These are phyloP conservation scores for Amblyjoppa fuscipennis DNA, from an alignment of 2,888 invertebrate species.

Conservation along the genomic window DNA sequence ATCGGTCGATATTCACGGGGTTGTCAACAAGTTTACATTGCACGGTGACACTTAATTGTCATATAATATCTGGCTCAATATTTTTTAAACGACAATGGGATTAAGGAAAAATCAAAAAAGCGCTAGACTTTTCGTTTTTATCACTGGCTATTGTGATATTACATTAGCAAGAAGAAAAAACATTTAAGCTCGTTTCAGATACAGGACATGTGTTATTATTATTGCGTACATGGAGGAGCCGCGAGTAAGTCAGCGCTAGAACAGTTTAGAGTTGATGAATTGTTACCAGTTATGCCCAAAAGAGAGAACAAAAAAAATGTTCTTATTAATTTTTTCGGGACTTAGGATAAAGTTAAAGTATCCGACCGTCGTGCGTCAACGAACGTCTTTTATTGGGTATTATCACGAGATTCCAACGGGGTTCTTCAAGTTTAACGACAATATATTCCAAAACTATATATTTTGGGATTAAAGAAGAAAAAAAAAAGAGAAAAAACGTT, in stretches of 20 bases:
- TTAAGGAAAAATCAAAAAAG: neutral
- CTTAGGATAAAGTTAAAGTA: conserved; percentile 26
- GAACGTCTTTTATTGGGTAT: neutral
- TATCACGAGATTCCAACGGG: conserved; percentile 11
- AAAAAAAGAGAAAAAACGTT: conserved; percentile 10
- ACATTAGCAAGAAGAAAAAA: conserved; percentile 48
- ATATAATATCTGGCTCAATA: neutral
- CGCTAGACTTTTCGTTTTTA: neutral
- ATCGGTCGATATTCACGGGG: conserved; percentile 81
- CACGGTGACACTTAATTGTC: conserved; percentile 63
- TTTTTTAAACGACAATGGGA: neutral
- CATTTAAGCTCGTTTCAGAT: neutral
- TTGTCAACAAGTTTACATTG: conserved; percentile 77
- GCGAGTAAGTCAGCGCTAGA: conserved; percentile 40
- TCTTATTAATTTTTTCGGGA: conserved; percentile 12
- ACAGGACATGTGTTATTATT: conserved; percentile 26
- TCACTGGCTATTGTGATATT: conserved; percentile 57
- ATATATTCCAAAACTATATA: conserved; percentile 33
- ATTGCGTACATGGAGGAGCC: conserved; percentile 1
- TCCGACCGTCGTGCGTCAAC: neutral
- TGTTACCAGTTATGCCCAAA: conserved; percentile 52
- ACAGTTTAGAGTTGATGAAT: conserved; percentile 28
- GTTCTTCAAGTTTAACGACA: neutral
- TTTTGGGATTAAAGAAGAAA: conserved; percentile 20
- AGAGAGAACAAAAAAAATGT: neutral